Base-by-base conservation (phyloP, 2,888 invertebrate species). In the Melieria omissa region DNA sequence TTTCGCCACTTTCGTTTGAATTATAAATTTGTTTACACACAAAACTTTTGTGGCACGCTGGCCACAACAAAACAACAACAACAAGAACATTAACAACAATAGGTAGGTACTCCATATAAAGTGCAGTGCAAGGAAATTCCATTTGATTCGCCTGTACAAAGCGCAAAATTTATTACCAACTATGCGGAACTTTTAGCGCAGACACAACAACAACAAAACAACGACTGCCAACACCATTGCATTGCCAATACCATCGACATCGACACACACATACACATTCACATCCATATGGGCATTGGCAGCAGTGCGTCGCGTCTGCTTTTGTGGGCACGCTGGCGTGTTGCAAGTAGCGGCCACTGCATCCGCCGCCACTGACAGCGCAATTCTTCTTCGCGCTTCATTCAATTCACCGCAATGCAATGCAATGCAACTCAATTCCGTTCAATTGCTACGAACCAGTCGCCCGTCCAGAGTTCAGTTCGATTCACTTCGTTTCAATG, bases 361-460 rank as follows among this genome's bases (percentile, higher is more conserved):
- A 44, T 14, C 44, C 29, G 14, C 10, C 49, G 44, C 65, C 12
- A 54, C 60, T 72, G 72, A 72, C 64, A 68, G 60, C 52, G 65
- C 64, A 72, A 67, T 72, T 68, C 72, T 65, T 58, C 62, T 58
- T 68, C 54, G 68, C 58, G 64, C 68, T 65, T 68, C 68, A 68
- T 69, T 68, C 68, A 72, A 72, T 69, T 72, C 60, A 68, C 16
- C 55, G 54, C 71, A 58, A 49, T 65, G 45, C 29, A 44, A 14
- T 10, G 10, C 54, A 44, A 16, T 54, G 52, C 55, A 62, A 46
- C 52, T 16, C 55, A 46, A 71, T 62, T 54, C 61, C 55, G 45
- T 61, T 61, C 52, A 47, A 45, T 54, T 29, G 29, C 29, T 29
- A 3, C 29, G 29, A 29, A 29, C 29, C 29, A 29, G 29, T 29